Evolutionary conservation across 1,140 invertebrate genomes (phyloP).

Genomic region (Drosophila cardini): DNA sequence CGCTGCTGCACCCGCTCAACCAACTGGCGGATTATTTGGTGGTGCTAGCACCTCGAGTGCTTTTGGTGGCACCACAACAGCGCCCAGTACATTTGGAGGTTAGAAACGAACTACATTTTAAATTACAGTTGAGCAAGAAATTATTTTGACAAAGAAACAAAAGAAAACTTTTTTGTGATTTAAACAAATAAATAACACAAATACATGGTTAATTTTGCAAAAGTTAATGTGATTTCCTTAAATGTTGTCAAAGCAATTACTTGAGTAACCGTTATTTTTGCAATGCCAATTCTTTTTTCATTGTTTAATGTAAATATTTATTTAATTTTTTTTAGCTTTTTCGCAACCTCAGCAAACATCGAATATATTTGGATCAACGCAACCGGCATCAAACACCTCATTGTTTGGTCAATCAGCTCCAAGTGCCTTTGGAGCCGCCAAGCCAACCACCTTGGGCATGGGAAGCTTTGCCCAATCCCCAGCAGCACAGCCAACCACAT

Average conservation of each 20-base stretch:
- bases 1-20: slow-evolving; percentile 78
- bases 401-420: slow-evolving; percentile 86
- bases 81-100: slow-evolving; percentile 85
- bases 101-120: slow-evolving; percentile 56
- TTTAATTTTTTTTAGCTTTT: slow-evolving; percentile 52
- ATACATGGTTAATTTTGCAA: too few relatives aligned
- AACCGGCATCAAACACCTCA: slow-evolving; percentile 56
- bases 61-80: slow-evolving; percentile 85
- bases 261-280: not conserved
- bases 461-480: slow-evolving; percentile 85
- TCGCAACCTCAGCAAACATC: slow-evolving; percentile 73
- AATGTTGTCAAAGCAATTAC: too few relatives aligned
- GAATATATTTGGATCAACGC: slow-evolving; percentile 73
- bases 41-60: slow-evolving; percentile 76
- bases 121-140: not conserved
- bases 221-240: too few relatives aligned
- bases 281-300: not conserved
- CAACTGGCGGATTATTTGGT: slow-evolving; percentile 85
- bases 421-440: slow-evolving; percentile 88
- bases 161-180: too few relatives aligned
- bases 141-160: too few relatives aligned
- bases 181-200: too few relatives aligned
- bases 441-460: slow-evolving; percentile 87
- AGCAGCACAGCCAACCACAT: slow-evolving; percentile 84
- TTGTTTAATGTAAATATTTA: not conserved